Percentiles rank a stretch among this genome's conserved stretches.
phyloP scores from a whole-genome alignment of 2,797 vertebrate genomes.

The Coendou prehensilis region DNA sequence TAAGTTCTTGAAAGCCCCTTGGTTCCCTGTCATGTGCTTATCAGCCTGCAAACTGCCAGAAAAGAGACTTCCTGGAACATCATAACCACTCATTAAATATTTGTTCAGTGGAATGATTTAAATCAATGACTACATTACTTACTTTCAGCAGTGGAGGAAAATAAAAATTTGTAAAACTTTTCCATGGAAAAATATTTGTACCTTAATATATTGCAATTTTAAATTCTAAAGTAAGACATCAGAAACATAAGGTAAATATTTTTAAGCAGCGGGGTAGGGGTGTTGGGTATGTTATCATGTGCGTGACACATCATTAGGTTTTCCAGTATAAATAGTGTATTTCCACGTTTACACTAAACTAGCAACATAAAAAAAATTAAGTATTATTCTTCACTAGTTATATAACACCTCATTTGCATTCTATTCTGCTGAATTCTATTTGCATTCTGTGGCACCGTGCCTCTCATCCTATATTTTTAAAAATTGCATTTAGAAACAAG shows the following conservation, averaged over 20 bases:
- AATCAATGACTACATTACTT: slow-evolving; percentile 34
- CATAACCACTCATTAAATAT: not conserved
- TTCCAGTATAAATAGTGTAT: not conserved
- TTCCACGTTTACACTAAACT: not conserved
- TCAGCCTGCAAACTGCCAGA: not conserved
- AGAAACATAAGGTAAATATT: not conserved
- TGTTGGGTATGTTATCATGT: not conserved
- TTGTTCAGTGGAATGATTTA: slow-evolving; percentile 47
- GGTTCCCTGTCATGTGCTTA: not conserved
- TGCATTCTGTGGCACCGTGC: slow-evolving; percentile 51
- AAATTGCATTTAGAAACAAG: slow-evolving; percentile 73
- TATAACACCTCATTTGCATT: slow-evolving; percentile 46
- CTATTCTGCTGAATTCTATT: slow-evolving; percentile 20
- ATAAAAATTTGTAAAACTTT: not conserved
- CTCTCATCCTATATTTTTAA: slow-evolving; percentile 62
- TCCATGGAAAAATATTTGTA: not conserved
- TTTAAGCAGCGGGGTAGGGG: not conserved
- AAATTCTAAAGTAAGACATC: slow-evolving; percentile 52
- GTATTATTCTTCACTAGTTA: not conserved
- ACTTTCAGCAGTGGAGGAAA: not conserved
- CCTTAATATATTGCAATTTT: not conserved
- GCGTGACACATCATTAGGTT: not conserved
- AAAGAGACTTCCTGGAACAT: not conserved
- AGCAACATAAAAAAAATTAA: not conserved
- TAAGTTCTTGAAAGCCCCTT: not conserved